Evolutionary conservation across 92 coral and sea anemone species (phyloP).

Genomic region (Porites divaricata): DNA sequence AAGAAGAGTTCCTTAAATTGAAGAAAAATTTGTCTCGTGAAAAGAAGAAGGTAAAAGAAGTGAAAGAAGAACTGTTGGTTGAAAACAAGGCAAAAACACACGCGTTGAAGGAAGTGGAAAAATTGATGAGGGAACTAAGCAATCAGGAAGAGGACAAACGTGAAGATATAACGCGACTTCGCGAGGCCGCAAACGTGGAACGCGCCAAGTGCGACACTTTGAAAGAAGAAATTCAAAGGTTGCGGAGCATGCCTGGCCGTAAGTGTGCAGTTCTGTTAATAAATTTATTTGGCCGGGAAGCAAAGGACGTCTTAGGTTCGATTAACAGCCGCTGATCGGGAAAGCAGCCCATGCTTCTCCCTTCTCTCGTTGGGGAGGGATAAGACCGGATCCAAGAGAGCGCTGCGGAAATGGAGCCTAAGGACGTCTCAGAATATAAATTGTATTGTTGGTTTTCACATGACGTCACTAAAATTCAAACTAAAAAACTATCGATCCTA

Average conservation of each 20-base stretch:
- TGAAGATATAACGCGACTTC: constrained; percentile 20
- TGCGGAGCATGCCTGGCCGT: constrained; percentile 79
- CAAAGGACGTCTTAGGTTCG: no score
- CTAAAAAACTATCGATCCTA: no score
- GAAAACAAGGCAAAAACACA: constrained; percentile 66
- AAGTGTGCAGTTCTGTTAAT: constrained; percentile 31
- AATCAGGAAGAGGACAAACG: neutral
- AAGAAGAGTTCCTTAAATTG: constrained; percentile 53
- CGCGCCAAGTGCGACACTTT: constrained; percentile 37
- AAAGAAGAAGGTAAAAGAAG: constrained; percentile 74
- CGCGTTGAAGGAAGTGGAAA: constrained; percentile 41
- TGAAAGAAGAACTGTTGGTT: constrained; percentile 54
- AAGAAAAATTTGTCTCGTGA: constrained; percentile 70
- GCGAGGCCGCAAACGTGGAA: constrained; percentile 7
- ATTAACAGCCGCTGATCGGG: no score
- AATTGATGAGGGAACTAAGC: constrained; percentile 34
- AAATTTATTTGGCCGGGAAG: no score
- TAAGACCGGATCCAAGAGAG: no score
- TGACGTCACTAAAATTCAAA: no score
- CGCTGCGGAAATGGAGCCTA: no score
- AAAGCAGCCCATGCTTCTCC: no score
- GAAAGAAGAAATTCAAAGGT: constrained; percentile 59
- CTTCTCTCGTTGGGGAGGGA: no score
- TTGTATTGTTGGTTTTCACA: no score
- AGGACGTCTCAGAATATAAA: no score